Base-by-base conservation (phyloP, 2,888 invertebrate species). In the Lasioglossum villosulum region DNA sequence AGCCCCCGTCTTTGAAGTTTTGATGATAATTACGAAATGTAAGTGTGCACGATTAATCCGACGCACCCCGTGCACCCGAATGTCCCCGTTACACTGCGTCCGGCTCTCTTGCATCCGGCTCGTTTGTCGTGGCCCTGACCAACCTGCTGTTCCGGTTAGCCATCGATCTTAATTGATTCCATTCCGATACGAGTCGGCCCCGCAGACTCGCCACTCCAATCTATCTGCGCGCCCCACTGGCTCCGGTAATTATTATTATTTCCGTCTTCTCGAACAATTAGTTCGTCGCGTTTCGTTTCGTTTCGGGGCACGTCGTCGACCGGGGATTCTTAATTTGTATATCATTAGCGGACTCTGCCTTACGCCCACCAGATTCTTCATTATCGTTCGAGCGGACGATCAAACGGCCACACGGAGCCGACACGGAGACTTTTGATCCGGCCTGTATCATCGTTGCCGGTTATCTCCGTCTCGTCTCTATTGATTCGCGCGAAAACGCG, bases 21-120 rank as follows among this genome's bases (percentile, higher is more conserved):
- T 59, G 80, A 80, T 30, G 83, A 77, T 75, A 86, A 83, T 83
- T 83, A 80, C 56, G 78, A 72, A 80, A 86, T 72, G 78, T 66
- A 86, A 86, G 79, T 78, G 86, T 75, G 80, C 78, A 80, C 82
- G 86, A 87, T 86, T 86, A 78, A 83, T 80, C 52, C 68, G 63
- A 81, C 84, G 86, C 80, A 66, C 48, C 48, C 78, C 30, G 63
- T 66, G 34, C 75, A 77, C 37, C 56, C 73, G 73, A 76, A 42
- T 34, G 78, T 73, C 68, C 34, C 52, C 66, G 79, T 68, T 37
- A 45, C 27, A 34, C n/a, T 16, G 16, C 74, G 75, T 78, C 70
- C 75, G 75, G 78, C 34, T 72, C 19, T 77, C 19, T 77, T 77
- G 52, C 73, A 80, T 82, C 80, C 80, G 82, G 56, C 59, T 45